Base-by-base conservation (phyloP, 2,888 invertebrate species). In the Kuschelorhynchus macadamiae region DNA sequence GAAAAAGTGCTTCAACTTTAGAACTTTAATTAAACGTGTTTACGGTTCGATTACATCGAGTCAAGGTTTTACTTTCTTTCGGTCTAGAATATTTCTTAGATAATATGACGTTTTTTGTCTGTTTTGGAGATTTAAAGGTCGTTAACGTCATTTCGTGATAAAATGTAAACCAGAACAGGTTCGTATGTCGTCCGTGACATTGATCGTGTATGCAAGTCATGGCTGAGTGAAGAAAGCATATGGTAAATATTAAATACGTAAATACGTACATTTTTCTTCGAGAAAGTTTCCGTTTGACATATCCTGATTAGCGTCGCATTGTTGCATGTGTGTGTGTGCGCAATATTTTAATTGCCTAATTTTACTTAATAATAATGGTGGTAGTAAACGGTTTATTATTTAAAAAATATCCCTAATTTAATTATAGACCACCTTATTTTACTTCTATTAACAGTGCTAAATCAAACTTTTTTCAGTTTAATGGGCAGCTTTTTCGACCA, bases 121-220 rank as follows among this genome's bases (percentile, higher is more conserved):
- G 44, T 66, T 65, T 66, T 59, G 46, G 39, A 53, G 39, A 55
- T 60, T 60, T 47, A 60, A 47, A 66, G 66, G 60, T 66, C 60
- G 36, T 66, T 60, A 60, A 20, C 66, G 47, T 46, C 14, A 49
- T 44, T n/a, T 49, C 65, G 47, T 42, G 47, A 47, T 39, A 55
- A 53, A 66, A 63, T 68, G 63, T 70, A 70, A 70, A 70, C 70
- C 67, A 70, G 70, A 63, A 63, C 70, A 36, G 56, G 57, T 33
- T 32, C 47, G 39, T 62, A 42, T 49, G 42, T 53, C 53, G 70
- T 46, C 70, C 70, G 62, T 70, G 70, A 70, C 70, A 66, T 67
- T 70, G 70, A 67, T 70, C 63, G 49, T 67, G 59, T 63, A 59
- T 57, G 46, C 53, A 25, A 62, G 70, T 67, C 70, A 67, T 46